These are phyloP conservation scores for Ganaspis sp. DNA, from an alignment of 1,140 invertebrate species.

Conservation along the genomic window DNA sequence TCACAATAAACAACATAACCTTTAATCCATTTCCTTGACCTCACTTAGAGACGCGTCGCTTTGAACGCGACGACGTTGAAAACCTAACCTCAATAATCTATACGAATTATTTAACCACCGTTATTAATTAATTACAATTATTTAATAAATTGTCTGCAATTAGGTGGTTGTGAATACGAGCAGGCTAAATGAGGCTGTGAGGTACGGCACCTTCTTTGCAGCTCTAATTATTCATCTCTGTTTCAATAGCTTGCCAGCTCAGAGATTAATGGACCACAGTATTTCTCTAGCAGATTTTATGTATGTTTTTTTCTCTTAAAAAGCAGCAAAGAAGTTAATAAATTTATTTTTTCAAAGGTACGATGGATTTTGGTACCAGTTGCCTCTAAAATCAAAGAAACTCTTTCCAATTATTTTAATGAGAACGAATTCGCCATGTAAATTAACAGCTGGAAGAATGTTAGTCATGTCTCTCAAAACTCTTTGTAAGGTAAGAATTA, in stretches of 20 bases:
- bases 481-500: slow-evolving; percentile 34
- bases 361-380: slow-evolving; percentile 37
- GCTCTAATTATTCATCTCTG: slow-evolving; percentile 30
- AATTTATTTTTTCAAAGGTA: slow-evolving; percentile 17
- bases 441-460: slow-evolving; percentile 44
- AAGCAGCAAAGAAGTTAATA: neutral
- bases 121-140: neutral
- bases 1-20: too few relatives aligned
- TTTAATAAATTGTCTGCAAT: neutral
- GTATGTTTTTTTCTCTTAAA: neutral
- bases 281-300: neutral
- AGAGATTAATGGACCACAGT: slow-evolving; percentile 21
- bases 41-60: too few relatives aligned
- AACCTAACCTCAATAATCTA: too few relatives aligned
- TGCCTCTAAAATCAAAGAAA: slow-evolving; percentile 32
- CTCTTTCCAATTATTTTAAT: slow-evolving; percentile 39
- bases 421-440: slow-evolving; percentile 38
- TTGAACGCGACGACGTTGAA: too few relatives aligned
- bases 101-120: too few relatives aligned
- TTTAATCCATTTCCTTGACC: too few relatives aligned
- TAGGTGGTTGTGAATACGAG: neutral
- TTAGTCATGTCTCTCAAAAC: slow-evolving; percentile 39
- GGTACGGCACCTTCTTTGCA: neutral
- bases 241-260: slow-evolving; percentile 1
- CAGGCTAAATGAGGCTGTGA: neutral